Evolutionary conservation across 1,140 invertebrate genomes (phyloP).

Genomic region (Marisa cornuarietis): DNA sequence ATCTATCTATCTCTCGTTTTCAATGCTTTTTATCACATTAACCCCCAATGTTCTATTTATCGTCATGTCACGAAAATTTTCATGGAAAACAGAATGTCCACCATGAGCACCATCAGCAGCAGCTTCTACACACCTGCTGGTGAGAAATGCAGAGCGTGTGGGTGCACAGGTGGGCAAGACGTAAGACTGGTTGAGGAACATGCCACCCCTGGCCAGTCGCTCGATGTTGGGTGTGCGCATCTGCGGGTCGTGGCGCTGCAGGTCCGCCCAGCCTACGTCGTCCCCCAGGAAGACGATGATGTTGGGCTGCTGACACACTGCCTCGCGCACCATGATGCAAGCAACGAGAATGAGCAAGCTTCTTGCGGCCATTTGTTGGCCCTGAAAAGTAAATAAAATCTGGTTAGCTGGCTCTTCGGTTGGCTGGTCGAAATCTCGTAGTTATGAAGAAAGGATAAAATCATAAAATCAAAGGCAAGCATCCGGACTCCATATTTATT

Average conservation of each 20-base stretch:
- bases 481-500: no score
- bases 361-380: neutral
- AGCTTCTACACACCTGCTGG: neutral
- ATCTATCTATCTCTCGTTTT: neutral
- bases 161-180: constrained; percentile 54
- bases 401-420: no score
- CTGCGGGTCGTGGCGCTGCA: constrained; percentile 57
- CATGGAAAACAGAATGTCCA: neutral
- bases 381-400: no score
- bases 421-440: no score
- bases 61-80: neutral
- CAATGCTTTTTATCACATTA: neutral
- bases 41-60: neutral
- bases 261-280: constrained; percentile 60
- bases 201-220: constrained; percentile 47
- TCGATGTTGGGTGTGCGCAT: constrained; percentile 61
- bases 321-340: neutral
- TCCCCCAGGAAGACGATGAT: constrained; percentile 19
- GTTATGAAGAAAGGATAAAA: no score
- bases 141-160: constrained; percentile 19
- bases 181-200: constrained; percentile 53
- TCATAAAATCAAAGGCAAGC: no score
- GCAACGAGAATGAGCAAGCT: neutral
- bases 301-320: neutral
- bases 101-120: no score